phyloP scores from a whole-genome alignment of 1,140 invertebrate genomes.

The Trinorchestia longiramus region DNA sequence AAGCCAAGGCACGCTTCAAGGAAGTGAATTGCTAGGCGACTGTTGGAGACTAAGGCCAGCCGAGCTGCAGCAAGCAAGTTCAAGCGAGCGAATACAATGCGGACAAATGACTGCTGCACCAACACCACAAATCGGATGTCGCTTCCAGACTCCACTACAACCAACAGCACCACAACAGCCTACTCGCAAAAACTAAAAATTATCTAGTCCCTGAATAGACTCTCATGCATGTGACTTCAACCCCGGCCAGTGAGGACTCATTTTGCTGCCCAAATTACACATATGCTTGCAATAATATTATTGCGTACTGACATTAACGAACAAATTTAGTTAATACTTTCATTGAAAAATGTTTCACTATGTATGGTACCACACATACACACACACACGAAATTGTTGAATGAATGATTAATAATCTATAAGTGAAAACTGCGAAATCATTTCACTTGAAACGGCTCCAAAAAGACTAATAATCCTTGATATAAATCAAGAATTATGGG shows the following conservation, averaged over 20 bases:
- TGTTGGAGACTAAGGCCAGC: not conserved
- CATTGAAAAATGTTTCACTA: too few relatives aligned
- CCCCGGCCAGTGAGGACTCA: not conserved
- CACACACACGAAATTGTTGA: too few relatives aligned
- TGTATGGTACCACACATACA: too few relatives aligned
- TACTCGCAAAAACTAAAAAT: not conserved
- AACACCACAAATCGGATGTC: constrained; percentile 42
- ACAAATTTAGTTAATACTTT: too few relatives aligned
- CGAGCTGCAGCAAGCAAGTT: not conserved
- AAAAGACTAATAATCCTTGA: too few relatives aligned
- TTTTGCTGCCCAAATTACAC: not conserved
- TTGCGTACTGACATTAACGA: too few relatives aligned
- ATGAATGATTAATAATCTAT: too few relatives aligned
- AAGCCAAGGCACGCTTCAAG: not conserved
- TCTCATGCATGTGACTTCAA: not conserved
- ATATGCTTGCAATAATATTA: not conserved
- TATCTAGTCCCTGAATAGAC: not conserved
- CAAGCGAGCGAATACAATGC: constrained; percentile 39
- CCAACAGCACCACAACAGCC: not conserved
- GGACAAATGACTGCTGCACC: constrained; percentile 51
- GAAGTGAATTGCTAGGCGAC: not conserved
- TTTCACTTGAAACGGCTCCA: too few relatives aligned
- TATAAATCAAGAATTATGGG: too few relatives aligned
- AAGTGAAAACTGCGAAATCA: too few relatives aligned
- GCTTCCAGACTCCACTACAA: not conserved